Evolutionary conservation across 2,113 vertebrate species (phyloP).

Genomic region (Diphyllodes magnificus): DNA sequence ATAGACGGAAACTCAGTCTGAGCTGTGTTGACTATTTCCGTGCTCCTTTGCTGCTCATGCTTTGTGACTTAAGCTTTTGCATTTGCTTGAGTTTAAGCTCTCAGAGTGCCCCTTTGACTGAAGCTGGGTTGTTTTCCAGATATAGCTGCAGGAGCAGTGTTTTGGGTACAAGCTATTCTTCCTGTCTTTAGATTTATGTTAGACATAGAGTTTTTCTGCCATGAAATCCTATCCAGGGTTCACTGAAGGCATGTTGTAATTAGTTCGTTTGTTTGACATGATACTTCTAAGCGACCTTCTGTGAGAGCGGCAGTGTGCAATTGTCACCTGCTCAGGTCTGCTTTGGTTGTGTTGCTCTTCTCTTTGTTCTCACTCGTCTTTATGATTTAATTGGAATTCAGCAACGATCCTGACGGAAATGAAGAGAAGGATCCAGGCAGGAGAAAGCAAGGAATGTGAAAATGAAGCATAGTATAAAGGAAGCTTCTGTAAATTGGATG

Average conservation of each 20-base stretch:
- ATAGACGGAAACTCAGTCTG: neutral
- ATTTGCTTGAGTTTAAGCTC: neutral
- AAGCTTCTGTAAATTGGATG: neutral
- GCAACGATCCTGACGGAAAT: neutral
- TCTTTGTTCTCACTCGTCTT: slow-evolving; percentile 17
- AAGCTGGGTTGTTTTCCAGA: neutral
- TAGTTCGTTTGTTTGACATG: slow-evolving; percentile 16
- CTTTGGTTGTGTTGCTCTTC: neutral
- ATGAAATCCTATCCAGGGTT: neutral
- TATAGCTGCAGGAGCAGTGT: neutral
- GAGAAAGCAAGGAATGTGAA: neutral
- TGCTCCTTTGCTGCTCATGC: neutral
- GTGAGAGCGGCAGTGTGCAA: neutral
- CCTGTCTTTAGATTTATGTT: neutral
- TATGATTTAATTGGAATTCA: slow-evolving; percentile 51
- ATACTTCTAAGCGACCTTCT: neutral
- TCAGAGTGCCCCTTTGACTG: neutral
- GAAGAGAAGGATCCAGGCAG: neutral
- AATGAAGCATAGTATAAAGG: neutral
- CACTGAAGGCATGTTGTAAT: neutral
- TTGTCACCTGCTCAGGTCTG: slow-evolving; percentile 1
- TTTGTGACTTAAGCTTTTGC: neutral
- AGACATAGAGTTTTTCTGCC: neutral
- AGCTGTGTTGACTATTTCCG: neutral
- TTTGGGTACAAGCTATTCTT: neutral